Evolutionary conservation across 1,140 invertebrate genomes (phyloP).

Genomic region (Cardiocondyla obscurior): DNA sequence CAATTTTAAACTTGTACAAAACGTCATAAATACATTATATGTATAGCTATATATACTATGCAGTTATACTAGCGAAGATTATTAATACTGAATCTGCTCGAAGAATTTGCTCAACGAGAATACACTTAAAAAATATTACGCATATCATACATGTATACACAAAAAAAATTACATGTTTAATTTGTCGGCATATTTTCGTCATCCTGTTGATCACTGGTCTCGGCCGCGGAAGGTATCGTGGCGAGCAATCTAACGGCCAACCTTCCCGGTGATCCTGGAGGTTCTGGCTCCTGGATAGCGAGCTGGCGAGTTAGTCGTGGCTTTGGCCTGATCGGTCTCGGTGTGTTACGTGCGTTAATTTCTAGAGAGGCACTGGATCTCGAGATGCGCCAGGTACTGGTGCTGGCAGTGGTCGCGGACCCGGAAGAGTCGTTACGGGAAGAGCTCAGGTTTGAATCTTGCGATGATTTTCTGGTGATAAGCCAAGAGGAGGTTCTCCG

Average conservation of each 20-base stretch:
- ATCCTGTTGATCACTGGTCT: constrained; percentile 90
- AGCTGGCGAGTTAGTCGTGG: constrained; percentile 90
- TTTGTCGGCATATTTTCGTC: constrained; percentile 82
- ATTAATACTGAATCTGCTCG: constrained; percentile 46
- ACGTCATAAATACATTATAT: constrained; percentile 37
- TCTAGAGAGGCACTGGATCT: constrained; percentile 88
- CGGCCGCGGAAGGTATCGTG: constrained; percentile 92
- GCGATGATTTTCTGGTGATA: constrained; percentile 94
- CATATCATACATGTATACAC: neutral
- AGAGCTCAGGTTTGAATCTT: constrained; percentile 94
- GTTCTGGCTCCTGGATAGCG: constrained; percentile 88
- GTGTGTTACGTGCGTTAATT: constrained; percentile 71
- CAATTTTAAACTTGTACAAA: constrained; percentile 25
- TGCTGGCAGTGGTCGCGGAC: constrained; percentile 92
- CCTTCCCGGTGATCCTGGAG: constrained; percentile 86
- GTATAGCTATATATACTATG: constrained; percentile 20
- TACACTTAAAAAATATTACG: neutral
- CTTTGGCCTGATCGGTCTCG: constrained; percentile 82
- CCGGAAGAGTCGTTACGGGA: constrained; percentile 95
- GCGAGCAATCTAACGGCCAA: constrained; percentile 88
- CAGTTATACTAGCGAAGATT: constrained; percentile 19
- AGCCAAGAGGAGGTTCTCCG: constrained; percentile 93
- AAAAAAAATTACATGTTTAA: constrained; percentile 20
- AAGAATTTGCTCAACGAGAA: constrained; percentile 1
- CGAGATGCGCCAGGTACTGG: constrained; percentile 92